These are phyloP conservation scores for Corella eumyota DNA, from an alignment of 23 tunicate species.

Conservation along the genomic window DNA sequence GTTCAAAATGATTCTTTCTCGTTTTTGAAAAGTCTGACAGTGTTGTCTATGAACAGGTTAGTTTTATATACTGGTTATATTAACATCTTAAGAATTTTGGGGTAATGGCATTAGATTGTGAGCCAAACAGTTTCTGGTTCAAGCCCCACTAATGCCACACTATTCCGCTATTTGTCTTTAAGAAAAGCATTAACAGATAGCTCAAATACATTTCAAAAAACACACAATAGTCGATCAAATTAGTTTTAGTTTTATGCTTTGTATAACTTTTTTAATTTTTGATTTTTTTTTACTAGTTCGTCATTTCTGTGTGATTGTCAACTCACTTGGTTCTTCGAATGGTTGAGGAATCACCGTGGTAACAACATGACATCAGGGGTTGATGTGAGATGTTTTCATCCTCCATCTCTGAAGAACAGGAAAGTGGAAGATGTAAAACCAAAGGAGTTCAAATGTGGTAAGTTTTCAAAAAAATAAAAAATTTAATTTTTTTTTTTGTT, in stretches of 20 bases:
- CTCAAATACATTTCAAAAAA: no score
- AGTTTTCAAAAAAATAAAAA: slow-evolving; percentile 23
- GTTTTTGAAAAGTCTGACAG: slow-evolving; percentile 5
- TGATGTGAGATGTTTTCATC: slow-evolving; percentile 54
- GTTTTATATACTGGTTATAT: neutral
- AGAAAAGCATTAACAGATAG: no score
- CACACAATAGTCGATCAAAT: no score
- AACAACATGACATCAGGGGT: slow-evolving; percentile 3
- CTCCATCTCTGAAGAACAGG: slow-evolving; percentile 41
- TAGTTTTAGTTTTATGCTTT: no score
- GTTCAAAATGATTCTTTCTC: slow-evolving; percentile 44
- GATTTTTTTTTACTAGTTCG: no score
- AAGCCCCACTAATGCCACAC: no score
- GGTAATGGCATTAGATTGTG: neutral
- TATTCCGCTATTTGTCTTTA: no score
- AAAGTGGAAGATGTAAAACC: slow-evolving; percentile 9
- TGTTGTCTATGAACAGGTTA: slow-evolving; percentile 35
- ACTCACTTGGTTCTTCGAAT: slow-evolving; percentile 41
- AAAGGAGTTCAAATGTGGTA: slow-evolving; percentile 61
- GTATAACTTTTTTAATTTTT: no score
- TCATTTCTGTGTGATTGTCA: slow-evolving; percentile 84
- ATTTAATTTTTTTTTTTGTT: no score
- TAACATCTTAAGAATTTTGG: neutral
- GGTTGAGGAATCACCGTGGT: slow-evolving; percentile 25
- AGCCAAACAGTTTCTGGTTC: no score